Base-by-base conservation (phyloP, 2,797 vertebrate species). In the Trachops cirrhosus region DNA sequence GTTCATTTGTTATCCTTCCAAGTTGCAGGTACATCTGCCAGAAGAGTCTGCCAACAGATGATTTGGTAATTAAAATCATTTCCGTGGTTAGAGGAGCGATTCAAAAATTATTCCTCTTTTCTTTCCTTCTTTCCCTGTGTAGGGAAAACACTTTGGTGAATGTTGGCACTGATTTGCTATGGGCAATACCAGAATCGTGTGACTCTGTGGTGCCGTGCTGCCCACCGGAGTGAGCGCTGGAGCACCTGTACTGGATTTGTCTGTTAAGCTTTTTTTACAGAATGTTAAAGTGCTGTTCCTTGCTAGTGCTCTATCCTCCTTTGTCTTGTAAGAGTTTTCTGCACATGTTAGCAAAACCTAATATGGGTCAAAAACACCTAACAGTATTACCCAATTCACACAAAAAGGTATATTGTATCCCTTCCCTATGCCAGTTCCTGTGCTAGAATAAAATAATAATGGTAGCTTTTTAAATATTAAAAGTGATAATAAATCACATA, bases 1-100 rank as follows among this genome's bases (percentile, higher is more conserved):
- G 80, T 90, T 96, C 96, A 91, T 94, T 93, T 96, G 96, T 95
- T 95, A 97, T 95, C 97, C 94, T 96, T 97, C 96, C 97, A 97
- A 97, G 88, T 87, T 75, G 84, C 97, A 98, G 96, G 97, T 97
- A 93, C 84, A 86, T 95, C 73, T 97, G 97, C 97, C 97, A 98
- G 93, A 85, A 97, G 78, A 96, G 82, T 82, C 91, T 96, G 97
- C 97, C 97, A 98, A 93, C 92, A 95, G 94, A 97, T 96, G 96
- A 97, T 97, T 50, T 96, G 86, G 95, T 95, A 93, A 97, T 98
- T 97, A 97, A 97, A 97, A 97, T 96, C 75, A 96, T 97, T 97
- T 98, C 95, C 70, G 15, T 95, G 59, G 89, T 92, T 93, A 64
- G 91, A 94, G 87, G 94, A 93, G 54, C 48, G 57, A 96, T 95